These are phyloP conservation scores for Nomada ruficornis DNA, from an alignment of 2,888 invertebrate genomes.

Conservation along the genomic window DNA sequence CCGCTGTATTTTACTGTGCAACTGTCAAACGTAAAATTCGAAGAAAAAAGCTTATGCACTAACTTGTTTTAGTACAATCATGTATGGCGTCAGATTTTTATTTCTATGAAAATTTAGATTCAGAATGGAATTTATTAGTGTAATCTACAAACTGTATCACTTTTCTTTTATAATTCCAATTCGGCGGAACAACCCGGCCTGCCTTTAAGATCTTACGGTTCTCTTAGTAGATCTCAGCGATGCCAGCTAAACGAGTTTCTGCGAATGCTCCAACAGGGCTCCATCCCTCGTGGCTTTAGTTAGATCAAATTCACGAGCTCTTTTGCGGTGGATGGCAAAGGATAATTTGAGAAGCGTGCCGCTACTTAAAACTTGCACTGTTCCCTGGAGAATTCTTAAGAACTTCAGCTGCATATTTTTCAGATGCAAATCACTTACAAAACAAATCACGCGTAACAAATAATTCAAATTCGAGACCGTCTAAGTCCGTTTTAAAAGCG, in stretches of 20 bases:
- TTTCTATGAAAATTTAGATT: background rate
- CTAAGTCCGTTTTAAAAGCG: no score
- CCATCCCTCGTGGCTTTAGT: background rate
- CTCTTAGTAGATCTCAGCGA: conserved; percentile 20
- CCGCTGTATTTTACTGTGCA: no score
- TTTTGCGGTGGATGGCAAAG: background rate
- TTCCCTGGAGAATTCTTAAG: conserved; percentile 5
- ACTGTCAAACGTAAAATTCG: no score
- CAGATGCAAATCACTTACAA: background rate
- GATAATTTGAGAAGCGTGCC: background rate
- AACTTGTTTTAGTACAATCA: no score
- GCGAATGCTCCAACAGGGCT: conserved; percentile 18
- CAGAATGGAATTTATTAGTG: background rate
- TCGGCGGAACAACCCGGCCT: background rate
- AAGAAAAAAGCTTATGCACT: no score
- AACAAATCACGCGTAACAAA: background rate
- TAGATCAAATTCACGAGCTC: conserved; percentile 2
- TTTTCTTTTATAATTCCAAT: background rate
- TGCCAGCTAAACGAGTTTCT: conserved; percentile 20
- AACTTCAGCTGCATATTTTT: background rate
- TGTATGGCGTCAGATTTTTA: no score
- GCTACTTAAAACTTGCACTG: conserved; percentile 12
- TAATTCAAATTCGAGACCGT: background rate
- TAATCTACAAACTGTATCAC: background rate
- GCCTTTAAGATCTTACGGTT: conserved; percentile 11